Conservation (phyloP, 1,140 invertebrate species). For the Leucophenga varia region DNA sequence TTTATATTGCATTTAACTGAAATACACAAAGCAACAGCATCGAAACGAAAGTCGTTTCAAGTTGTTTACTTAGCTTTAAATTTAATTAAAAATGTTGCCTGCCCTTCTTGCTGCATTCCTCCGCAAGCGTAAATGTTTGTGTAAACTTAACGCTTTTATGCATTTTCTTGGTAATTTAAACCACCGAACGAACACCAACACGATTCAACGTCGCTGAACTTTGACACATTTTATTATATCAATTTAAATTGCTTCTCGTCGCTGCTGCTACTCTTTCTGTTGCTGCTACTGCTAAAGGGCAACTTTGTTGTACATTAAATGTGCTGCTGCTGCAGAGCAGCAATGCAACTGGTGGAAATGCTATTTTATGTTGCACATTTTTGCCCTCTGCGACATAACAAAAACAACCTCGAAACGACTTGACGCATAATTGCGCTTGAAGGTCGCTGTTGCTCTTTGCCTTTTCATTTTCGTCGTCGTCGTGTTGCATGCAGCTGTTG, state of each 20-base stretch:
- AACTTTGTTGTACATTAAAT: not conserved
- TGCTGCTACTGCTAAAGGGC: not conserved
- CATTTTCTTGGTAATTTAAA: too few relatives aligned
- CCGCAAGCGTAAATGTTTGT: not conserved
- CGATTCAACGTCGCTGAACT: not conserved
- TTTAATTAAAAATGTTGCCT: slow-evolving; percentile 39
- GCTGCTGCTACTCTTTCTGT: not conserved
- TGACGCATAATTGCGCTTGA: not conserved
- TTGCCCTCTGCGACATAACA: not conserved
- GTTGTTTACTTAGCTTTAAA: slow-evolving; percentile 18
- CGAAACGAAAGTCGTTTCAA: slow-evolving; percentile 16
- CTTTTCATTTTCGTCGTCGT: too few relatives aligned
- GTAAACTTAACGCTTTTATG: not conserved
- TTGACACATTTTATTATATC: slow-evolving; percentile 5
- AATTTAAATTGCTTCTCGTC: not conserved
- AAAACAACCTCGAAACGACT: not conserved
- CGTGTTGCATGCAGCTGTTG: too few relatives aligned
- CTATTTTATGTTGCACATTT: not conserved
- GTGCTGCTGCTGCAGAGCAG: not conserved
- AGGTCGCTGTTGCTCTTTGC: too few relatives aligned
- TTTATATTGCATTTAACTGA: too few relatives aligned
- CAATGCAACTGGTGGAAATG: not conserved
- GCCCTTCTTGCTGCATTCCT: too few relatives aligned
- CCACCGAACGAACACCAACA: too few relatives aligned
- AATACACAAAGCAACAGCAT: slow-evolving; percentile 28